Conservation (phyloP, 2,797 vertebrate species). For the Lophius americanus region DNA sequence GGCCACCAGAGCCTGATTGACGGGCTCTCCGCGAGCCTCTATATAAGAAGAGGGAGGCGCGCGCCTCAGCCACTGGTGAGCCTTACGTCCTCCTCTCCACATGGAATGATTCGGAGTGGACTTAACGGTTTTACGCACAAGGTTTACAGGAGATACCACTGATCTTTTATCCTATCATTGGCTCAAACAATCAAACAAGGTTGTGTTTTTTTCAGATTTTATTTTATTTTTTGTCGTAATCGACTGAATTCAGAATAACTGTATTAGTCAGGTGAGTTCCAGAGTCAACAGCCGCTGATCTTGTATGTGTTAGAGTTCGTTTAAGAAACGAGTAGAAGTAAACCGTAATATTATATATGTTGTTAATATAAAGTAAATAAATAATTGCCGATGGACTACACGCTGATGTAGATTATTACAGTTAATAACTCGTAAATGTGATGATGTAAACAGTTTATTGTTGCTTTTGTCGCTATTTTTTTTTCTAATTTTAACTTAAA, state of each 20-base stretch:
- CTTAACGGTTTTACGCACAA: conserved; percentile 63
- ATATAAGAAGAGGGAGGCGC: conserved; percentile 80
- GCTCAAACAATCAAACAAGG: conserved; percentile 13
- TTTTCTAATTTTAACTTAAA: neutral
- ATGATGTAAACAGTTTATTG: neutral
- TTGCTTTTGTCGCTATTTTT: neutral
- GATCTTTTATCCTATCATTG: conserved; percentile 39
- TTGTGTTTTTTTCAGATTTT: neutral
- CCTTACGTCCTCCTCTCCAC: conserved; percentile 64
- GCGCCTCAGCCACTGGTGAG: conserved; percentile 53
- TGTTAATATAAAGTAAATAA: neutral
- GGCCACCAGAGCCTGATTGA: conserved; percentile 76
- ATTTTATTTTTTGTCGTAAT: conserved; percentile 44
- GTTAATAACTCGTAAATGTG: neutral
- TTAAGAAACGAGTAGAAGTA: neutral
- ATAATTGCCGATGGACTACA: neutral
- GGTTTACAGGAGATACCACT: conserved; percentile 41
- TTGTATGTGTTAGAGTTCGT: neutral
- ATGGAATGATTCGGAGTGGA: conserved; percentile 72
- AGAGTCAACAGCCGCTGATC: neutral
- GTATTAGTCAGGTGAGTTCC: conserved; percentile 67
- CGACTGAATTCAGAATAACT: conserved; percentile 17
- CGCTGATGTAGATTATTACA: neutral
- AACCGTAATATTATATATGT: too few relatives aligned
- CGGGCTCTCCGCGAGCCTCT: conserved; percentile 69